A percentile compares a stretch with the other conserved stretches of the same genome.
phyloP scores from a whole-genome alignment of 2,888 invertebrate species.

The Tiphia femorata region DNA sequence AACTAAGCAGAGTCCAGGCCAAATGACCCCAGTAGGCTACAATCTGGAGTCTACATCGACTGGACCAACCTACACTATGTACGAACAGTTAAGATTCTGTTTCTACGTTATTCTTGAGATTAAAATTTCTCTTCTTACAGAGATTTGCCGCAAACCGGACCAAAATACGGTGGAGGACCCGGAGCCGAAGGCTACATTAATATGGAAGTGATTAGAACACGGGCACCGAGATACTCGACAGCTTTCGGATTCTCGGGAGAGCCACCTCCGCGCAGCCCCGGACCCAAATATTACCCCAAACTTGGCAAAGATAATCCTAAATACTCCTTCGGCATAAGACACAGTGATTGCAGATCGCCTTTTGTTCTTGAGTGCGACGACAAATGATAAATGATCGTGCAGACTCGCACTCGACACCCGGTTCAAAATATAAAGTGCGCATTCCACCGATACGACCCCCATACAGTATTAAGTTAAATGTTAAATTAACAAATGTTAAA shows the following conservation, averaged over 20 bases:
- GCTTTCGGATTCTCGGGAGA: conserved; percentile 64
- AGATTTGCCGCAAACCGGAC: not conserved
- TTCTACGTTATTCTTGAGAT: not conserved
- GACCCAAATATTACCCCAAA: conserved; percentile 71
- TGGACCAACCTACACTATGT: conserved; percentile 50
- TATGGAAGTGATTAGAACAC: conserved; percentile 38
- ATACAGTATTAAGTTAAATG: conserved; percentile 47
- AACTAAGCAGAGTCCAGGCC: conserved; percentile 28
- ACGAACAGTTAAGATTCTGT: too few species aligned
- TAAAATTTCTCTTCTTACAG: conserved; percentile 23
- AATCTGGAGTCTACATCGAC: conserved; percentile 13
- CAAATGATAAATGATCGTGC: conserved; percentile 7
- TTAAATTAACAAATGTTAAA: too few species aligned
- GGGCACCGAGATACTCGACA: conserved; percentile 69
- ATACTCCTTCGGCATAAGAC: conserved; percentile 75
- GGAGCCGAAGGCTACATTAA: conserved; percentile 6
- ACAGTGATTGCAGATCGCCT: conserved; percentile 72
- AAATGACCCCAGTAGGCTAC: conserved; percentile 44
- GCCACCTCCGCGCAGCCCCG: conserved; percentile 69
- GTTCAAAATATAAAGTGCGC: conserved; percentile 44
- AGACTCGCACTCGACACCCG: conserved; percentile 29
- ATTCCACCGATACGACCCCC: conserved; percentile 25
- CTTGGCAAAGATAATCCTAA: conserved; percentile 69
- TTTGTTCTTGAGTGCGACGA: conserved; percentile 69
- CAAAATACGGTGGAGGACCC: conserved; percentile 20